These are phyloP conservation scores for Oophaga pumilio DNA, from an alignment of 2,113 vertebrate genomes.

Conservation along the genomic window DNA sequence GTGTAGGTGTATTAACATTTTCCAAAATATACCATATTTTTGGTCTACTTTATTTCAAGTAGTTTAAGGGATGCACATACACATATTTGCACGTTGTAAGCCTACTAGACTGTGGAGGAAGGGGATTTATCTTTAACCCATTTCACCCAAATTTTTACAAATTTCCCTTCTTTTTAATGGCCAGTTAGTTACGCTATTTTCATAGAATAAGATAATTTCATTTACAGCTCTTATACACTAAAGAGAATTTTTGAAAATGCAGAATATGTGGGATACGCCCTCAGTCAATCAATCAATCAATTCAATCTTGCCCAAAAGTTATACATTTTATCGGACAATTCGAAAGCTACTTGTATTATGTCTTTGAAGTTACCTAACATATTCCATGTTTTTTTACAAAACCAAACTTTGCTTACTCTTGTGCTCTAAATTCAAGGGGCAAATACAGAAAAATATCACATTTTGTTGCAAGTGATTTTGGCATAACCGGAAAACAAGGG, in stretches of 20 bases:
- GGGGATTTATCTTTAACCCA: not conserved
- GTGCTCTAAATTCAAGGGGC: not conserved
- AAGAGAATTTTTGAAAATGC: not conserved
- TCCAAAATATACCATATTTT: not conserved
- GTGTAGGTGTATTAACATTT: not conserved
- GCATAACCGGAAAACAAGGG: not conserved
- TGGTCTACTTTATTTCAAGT: not conserved
- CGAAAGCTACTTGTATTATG: not conserved
- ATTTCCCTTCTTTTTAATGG: too few species aligned
- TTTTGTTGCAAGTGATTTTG: not conserved
- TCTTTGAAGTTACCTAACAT: too few species aligned
- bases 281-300: too few species aligned
- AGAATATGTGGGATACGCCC: not conserved
- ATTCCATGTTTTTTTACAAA: not conserved
- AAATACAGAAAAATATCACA: not conserved
- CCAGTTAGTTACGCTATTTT: too few species aligned
- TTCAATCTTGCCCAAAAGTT: not conserved
- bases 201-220: too few species aligned
- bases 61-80: too few species aligned
- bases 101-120: not conserved
- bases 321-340: not conserved
- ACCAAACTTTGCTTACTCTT: not conserved
- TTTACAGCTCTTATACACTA: not conserved
- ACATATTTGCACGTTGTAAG: too few species aligned
- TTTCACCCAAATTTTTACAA: not conserved